Conservation (phyloP, 2,113 vertebrate genomes). For the Oreotrochilus melanogaster region DNA sequence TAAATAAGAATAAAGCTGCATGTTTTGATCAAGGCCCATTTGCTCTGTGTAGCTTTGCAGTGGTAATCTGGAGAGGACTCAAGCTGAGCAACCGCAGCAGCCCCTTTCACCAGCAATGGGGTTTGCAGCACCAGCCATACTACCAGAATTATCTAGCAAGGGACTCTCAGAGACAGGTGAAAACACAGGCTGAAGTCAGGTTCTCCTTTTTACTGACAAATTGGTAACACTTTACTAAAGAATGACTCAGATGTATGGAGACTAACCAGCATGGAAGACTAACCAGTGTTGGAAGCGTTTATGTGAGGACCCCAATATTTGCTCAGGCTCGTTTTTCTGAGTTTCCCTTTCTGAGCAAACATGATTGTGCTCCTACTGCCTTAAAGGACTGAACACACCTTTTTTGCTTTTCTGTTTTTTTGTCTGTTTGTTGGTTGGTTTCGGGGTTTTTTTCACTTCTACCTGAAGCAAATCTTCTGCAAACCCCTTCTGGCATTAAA, state of each 20-base stretch:
- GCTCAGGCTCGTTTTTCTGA: neutral
- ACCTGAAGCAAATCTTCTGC: neutral
- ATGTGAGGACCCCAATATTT: neutral
- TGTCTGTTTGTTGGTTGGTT: no score
- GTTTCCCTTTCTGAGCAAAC: neutral
- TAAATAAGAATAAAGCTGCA: neutral
- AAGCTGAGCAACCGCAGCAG: neutral
- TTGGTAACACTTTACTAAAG: neutral
- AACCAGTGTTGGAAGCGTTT: neutral
- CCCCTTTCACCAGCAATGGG: neutral
- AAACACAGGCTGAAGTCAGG: no score
- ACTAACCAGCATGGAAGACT: neutral
- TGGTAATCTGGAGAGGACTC: neutral
- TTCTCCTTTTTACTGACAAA: neutral
- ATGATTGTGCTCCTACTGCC: neutral
- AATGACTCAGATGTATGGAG: neutral
- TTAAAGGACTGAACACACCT: neutral
- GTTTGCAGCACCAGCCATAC: neutral
- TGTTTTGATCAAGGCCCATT: conserved; percentile 2
- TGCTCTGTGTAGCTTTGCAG: neutral
- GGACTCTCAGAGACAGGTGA: neutral
- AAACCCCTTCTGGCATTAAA: neutral
- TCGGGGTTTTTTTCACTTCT: neutral
- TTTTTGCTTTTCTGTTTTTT: neutral
- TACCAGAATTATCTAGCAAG: neutral